Percentiles rank a stretch among this genome's conserved stretches.
phyloP scores from a whole-genome alignment of 2,797 vertebrate species.

The Ataeniobius toweri region DNA sequence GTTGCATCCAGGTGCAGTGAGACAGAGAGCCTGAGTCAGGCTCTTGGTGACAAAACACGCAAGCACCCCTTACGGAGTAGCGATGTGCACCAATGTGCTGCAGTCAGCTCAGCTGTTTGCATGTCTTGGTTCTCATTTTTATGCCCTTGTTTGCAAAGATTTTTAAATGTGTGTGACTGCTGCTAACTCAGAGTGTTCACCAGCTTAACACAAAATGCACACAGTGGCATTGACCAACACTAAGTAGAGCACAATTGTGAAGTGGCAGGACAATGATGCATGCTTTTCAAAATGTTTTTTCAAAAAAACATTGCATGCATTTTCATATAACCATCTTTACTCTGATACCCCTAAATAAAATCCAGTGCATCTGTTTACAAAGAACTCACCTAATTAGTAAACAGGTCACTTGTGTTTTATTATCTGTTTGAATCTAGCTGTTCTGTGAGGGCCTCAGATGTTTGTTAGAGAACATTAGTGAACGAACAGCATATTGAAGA shows the following conservation, averaged over 20 bases:
- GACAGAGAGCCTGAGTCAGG: conserved; percentile 57
- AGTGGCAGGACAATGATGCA: too few relatives aligned
- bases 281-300: neutral
- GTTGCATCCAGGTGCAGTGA: conserved; percentile 42
- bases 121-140: conserved; percentile 34
- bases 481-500: neutral
- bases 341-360: neutral
- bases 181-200: conserved; percentile 17
- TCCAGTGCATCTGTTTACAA: neutral
- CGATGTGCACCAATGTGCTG: conserved; percentile 51
- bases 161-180: conserved; percentile 20
- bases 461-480: neutral
- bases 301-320: neutral
- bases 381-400: neutral
- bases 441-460: neutral
- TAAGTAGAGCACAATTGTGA: too few relatives aligned
- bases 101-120: conserved; percentile 51
- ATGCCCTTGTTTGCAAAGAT: conserved; percentile 5
- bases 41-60: conserved; percentile 33
- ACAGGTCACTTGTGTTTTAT: neutral
- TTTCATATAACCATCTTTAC: neutral
- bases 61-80: conserved; percentile 35
- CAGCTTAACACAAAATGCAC: conserved; percentile 4
- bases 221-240: neutral
- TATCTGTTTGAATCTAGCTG: neutral